Evolutionary conservation across 1,140 invertebrate species (phyloP), one percentile per base, ranked within the genome.

Genomic region (Drosophila auraria): DNA sequence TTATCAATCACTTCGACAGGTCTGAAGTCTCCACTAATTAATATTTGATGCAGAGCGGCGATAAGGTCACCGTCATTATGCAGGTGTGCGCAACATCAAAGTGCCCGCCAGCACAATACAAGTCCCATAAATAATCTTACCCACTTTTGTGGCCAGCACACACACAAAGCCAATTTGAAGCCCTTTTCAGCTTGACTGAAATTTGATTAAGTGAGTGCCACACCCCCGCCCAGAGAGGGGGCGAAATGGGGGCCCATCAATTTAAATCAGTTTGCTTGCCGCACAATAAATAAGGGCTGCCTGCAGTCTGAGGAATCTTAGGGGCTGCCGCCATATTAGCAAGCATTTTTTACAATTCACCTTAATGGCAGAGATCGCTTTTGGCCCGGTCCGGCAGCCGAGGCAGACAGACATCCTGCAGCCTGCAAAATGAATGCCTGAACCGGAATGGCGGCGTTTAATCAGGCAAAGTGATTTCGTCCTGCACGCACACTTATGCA

Each of bases 401-500:
- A 2, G 27, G 30, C 20, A 20, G 20, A 36, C 36, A 42, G 33
- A 17, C 56, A 70, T 33, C 3, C 53, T 23, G 49, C 60, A n/a
- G 51, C 49, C 36, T 40, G 63, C 54, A 56, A 73, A 72, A 77
- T 51, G 47, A 66, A 59, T 72, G 79, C 53, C 61, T 59, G 53
- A 63, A 59, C 42, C 72, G 60, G 82, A 73, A 73, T 80, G 83
- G 79, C 79, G 82, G 71, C 82, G 89, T 90, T 90, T 90, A 90
- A 90, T 90, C 86, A 90, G 86, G 76, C 82, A 90, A 90, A 90
- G 86, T 90, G 86, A 90, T 90, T 90, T 90, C 53, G 17, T 59
- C 64, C 42, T 17, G 62, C 59, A 63, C 71, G 63, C 62, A 60
- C 38, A 63, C 68, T 38, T 57, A 57, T 54, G 40, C 51, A 57